Base-by-base conservation (phyloP, 2,797 vertebrate species). In the Acrossocheilus fasciatus region DNA sequence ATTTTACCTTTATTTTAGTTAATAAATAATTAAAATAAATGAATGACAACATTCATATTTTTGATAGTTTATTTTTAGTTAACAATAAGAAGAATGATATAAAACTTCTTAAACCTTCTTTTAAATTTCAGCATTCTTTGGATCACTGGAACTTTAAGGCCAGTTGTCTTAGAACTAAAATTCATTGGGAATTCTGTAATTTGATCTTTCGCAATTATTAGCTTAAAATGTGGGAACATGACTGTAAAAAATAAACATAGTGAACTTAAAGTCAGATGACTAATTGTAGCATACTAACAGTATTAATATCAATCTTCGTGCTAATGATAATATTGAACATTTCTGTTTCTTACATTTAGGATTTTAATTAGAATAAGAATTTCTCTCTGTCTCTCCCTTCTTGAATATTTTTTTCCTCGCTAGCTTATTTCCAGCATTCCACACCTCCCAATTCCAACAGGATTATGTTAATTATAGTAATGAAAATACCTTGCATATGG, bases 401-500 rank as follows among this genome's bases (percentile, higher is more conserved):
- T 12, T 17, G 18, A 41, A 77, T 81, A 17, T 66, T 43, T 62
- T 76, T 81, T 41, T 20, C 45, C 57, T 43, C 20, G 18, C 36
- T 64, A 50, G n/a, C n/a, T 30, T 50, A 30, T 86, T 76, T 82
- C 68, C 59, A 36, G 45, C 72, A 74, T 79, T 88, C 84, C 68
- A 86, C 87, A 88, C 87, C 34, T 79, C 41, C 36, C 68, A 88
- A 88, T 88, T 88, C 50, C 75, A 83, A 75, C 66, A 80, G 87
- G 84, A 88, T 88, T 88, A 86, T 66, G 81, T 78, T 88, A 39
- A 88, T 86, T 86, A 88, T 73, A 85, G 78, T 85, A 75, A 86
- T 88, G 41, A 88, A 83, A 86, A 77, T 73, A 83, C 75, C 43
- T 10, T 52, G 18, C 41, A 75, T 68, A 75, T 54, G 45, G 69